Conservation (phyloP, 2,797 vertebrate species). For the Trachops cirrhosus region DNA sequence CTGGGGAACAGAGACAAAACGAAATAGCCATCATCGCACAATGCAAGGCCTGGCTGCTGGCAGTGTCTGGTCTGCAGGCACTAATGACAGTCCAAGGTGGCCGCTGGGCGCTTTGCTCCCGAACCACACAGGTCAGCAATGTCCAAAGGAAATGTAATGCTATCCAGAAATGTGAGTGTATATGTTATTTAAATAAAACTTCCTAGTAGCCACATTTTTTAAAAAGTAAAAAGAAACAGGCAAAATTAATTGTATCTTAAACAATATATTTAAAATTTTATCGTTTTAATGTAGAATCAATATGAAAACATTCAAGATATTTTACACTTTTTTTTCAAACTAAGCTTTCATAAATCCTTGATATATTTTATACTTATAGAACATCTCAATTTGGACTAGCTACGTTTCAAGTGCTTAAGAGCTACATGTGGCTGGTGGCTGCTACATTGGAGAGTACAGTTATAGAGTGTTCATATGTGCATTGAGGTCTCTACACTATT, state of each 20-base stretch:
- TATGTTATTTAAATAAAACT: background rate
- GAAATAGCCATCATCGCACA: background rate
- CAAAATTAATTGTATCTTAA: slow-evolving; percentile 11
- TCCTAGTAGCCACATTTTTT: background rate
- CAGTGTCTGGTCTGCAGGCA: background rate
- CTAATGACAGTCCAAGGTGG: background rate
- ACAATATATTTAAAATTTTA: background rate
- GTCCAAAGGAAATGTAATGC: background rate
- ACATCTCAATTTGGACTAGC: background rate
- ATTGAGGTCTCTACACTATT: background rate
- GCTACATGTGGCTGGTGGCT: background rate
- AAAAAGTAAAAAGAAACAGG: background rate
- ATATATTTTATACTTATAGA: background rate
- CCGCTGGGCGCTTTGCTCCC: background rate
- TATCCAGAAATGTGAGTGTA: background rate
- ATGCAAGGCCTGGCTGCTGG: background rate
- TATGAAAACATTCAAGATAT: slow-evolving; percentile 1
- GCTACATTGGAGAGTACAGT: background rate
- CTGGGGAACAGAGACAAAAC: background rate
- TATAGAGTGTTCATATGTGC: background rate
- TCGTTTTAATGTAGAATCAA: background rate
- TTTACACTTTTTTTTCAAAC: background rate
- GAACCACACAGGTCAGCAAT: background rate
- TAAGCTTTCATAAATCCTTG: background rate
- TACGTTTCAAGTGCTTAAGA: background rate